Base-by-base conservation (phyloP, 2,113 vertebrate species). In the Cacatua alba region DNA sequence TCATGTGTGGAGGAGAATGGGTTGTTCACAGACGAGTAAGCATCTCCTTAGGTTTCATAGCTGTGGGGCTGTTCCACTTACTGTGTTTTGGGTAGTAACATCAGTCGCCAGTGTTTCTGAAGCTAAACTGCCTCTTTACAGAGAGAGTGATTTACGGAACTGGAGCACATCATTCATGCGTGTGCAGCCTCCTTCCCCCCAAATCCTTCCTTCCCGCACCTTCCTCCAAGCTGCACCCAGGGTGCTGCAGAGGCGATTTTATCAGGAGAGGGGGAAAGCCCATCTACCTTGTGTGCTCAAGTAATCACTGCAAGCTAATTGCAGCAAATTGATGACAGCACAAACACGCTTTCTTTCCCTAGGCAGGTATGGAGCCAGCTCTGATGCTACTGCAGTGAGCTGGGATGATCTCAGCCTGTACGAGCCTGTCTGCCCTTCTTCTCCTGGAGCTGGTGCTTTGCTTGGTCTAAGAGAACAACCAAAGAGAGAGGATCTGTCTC, bases 11-110 rank as follows among this genome's bases (percentile, higher is more conserved):
- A 95, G 89, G 94, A 96, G 96, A 94, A 94, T 55, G 95, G 86
- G 72, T 35, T 82, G 92, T 87, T 95, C 77, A 86, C 91, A 95
- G 95, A 95, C 82, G 94, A 95, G 91, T 95, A 92, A 91, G 83
- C 93, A 64, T 81, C 86, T 94, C 95, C 86, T 87, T 44, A 39
- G 91, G 83, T 95, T 91, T 92, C 86, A 15, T 86, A 68, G 95
- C 95, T 95, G 67, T 82, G 91, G 91, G 95, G 95, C 17, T 72
- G 65, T 53, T 91, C 60, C 69, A 17, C 84, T 88, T 88, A 63
- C 74, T 92, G 94, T 88, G 86, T 57, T 95, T 90, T 93, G 91
- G 94, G 83, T 92, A 78, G 84, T 82, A 68, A 85, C 48, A 43
- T 17, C 15, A 89, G 84, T 79, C 0, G 43, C 60, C 72, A 13